Base-by-base conservation (phyloP, 2,113 vertebrate genomes). In the Beaufortia kweichowensis region DNA sequence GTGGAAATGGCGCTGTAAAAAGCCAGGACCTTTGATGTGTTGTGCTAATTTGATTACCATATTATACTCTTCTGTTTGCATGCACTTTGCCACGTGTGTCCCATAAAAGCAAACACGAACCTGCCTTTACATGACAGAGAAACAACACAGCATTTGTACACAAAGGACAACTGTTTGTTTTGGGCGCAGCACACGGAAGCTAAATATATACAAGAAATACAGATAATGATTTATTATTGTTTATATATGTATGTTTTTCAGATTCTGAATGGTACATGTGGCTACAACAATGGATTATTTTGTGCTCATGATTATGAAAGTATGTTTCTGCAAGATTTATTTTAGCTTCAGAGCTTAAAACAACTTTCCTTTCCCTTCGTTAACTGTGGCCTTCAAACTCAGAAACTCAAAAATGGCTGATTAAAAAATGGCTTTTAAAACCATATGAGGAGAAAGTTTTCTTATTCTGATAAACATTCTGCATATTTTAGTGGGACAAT, bases 1-100 rank as follows among this genome's bases (percentile, higher is more conserved):
- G 61, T 71, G 66, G 79, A 79, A 79, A 76, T 72, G 70, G 72
- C 14, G 14, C 60, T 71, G 81, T 82, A 82, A 79, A 71, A 82
- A 79, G 81, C 81, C 71, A 79, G 57, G 81, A 79, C 81, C 81
- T 79, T 82, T 79, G 77, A 82, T 82, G 81, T 82, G 77, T 67
- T 82, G 76, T 76, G 77, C 81, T 82, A 82, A 82, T 82, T 82
- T 75, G 81, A 82, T 82, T 82, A 82, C 68, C 72, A 63, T 79
- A 76, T 72, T 60, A 57, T 53, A 71, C 72, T 61, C 66, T 82
- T 82, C 53, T 76, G 81, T 79, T 79, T 82, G 81, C 73, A 79
- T 67, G 48, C 77, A 62, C 81, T 79, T 82, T 76, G 81, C 72
- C 71, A 61, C 65, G 63, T 64, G 33, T 67, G 63, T 59, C 81